Conservation (phyloP, 1,140 invertebrate species). For the Leptinotarsa lineolata region DNA sequence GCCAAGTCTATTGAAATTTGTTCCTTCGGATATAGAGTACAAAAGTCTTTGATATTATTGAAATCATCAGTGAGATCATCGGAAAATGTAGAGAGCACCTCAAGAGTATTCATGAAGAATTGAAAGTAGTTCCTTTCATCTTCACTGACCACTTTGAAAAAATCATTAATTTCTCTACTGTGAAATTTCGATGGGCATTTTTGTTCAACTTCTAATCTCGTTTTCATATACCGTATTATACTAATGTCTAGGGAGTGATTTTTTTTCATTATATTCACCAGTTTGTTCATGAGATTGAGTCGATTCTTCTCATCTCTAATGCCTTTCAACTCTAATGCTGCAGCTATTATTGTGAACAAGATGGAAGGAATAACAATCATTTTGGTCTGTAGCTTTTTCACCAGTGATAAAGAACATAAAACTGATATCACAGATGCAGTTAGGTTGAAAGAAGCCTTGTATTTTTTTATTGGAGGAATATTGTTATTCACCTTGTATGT, state of each 20-base stretch:
- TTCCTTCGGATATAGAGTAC: not conserved
- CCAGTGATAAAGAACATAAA: conserved; percentile 16
- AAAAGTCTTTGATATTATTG: conserved; percentile 16
- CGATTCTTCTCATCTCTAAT: not conserved
- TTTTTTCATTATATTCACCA: conserved; percentile 30
- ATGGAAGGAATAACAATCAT: conserved; percentile 22
- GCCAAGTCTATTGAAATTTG: not conserved
- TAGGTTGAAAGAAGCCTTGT: conserved; percentile 20
- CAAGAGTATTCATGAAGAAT: conserved; percentile 2
- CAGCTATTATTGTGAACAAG: not conserved
- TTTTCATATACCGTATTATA: conserved; percentile 32
- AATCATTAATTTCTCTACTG: conserved; percentile 26
- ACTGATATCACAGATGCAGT: conserved; percentile 18
- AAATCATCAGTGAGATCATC: conserved; percentile 31
- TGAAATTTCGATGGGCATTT: not conserved
- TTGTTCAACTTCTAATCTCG: conserved; percentile 20
- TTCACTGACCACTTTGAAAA: conserved; percentile 4
- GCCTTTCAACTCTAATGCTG: conserved; percentile 1
- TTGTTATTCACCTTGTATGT: conserved; percentile 30
- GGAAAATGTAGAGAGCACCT: not conserved
- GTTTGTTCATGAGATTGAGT: not conserved
- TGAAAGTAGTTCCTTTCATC: conserved; percentile 17
- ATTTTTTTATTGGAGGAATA: conserved; percentile 10
- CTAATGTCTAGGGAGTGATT: conserved; percentile 27
- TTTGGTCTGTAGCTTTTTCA: conserved; percentile 22